Evolutionary conservation across 2,113 vertebrate genomes (phyloP).

Genomic region (Stictonetta naevosa): DNA sequence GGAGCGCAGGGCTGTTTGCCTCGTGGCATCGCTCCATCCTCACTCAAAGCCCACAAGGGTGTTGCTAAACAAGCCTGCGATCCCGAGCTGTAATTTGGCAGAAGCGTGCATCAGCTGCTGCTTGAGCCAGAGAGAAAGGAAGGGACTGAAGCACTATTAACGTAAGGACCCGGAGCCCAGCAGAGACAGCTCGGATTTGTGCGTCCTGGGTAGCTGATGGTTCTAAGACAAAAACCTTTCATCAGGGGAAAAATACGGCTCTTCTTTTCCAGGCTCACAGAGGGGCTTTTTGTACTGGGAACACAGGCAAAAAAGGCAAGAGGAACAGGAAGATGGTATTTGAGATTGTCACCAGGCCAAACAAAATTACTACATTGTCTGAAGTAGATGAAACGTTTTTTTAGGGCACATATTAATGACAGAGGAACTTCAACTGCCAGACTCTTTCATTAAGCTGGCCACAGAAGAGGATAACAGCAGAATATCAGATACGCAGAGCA

Average conservation of each 20-base stretch:
- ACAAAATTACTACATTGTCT: not conserved
- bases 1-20: not conserved
- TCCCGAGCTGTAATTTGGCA: not conserved
- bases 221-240: not conserved
- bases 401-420: fast-evolving
- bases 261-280: not conserved
- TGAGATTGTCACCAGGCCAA: not conserved
- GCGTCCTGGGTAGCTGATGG: not conserved
- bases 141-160: not conserved
- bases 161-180: not conserved
- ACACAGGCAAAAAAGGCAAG: not conserved
- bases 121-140: not conserved
- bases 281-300: not conserved
- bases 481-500: not conserved
- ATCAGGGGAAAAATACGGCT: not conserved
- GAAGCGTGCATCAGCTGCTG: not conserved
- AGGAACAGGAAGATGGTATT: not conserved
- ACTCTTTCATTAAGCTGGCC: not conserved
- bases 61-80: not conserved
- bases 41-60: not conserved
- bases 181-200: not conserved
- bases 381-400: not conserved
- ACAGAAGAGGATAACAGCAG: not conserved
- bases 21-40: not conserved
- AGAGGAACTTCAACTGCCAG: not conserved